These are phyloP conservation scores for Mastigias papua DNA, from an alignment of 30 jellyfish, hydroid and myxozoan species.

Conservation along the genomic window DNA sequence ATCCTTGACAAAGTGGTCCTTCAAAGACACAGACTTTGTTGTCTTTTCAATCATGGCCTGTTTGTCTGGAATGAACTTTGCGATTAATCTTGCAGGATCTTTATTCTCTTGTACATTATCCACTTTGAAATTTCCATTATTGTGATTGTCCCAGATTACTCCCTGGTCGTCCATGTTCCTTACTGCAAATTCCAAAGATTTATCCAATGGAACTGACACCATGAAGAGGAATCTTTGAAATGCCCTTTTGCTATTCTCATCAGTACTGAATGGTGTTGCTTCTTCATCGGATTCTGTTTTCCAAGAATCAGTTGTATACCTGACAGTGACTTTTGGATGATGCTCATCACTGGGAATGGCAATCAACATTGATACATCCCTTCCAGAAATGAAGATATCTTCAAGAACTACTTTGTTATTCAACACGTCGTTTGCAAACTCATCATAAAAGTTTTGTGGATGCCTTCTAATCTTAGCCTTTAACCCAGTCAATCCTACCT, in stretches of 20 bases:
- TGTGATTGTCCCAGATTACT: neutral
- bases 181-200: neutral
- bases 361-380: neutral
- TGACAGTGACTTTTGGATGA: neutral
- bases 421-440: constrained; percentile 6
- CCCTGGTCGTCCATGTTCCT: neutral
- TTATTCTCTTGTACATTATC: neutral
- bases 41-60: neutral
- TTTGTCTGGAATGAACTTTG: neutral
- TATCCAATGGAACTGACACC: neutral
- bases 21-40: neutral
- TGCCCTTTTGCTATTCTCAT: neutral
- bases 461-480: neutral
- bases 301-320: neutral
- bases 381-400: neutral
- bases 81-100: neutral
- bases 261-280: neutral
- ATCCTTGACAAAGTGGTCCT: neutral
- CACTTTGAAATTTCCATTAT: neutral
- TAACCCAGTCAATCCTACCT: neutral
- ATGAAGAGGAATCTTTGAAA: neutral
- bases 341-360: neutral
- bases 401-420: neutral
- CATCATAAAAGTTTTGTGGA: neutral
- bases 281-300: neutral